Evolutionary conservation across 1,140 invertebrate species (phyloP).

Genomic region (Eriocheir sinensis): DNA sequence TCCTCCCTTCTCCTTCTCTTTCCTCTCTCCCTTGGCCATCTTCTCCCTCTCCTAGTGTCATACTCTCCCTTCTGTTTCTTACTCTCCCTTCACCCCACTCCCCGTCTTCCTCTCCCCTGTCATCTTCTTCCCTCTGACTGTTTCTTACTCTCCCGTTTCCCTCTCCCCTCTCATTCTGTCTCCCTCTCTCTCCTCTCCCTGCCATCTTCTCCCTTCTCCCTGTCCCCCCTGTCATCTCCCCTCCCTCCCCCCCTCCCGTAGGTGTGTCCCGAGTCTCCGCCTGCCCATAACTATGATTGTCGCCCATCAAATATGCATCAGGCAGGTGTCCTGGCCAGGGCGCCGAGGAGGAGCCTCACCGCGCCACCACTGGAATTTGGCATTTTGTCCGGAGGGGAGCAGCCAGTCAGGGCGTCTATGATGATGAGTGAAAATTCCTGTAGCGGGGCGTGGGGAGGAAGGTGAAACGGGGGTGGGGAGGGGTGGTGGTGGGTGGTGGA

Average conservation of each 20-base stretch:
- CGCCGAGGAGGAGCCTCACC: background rate
- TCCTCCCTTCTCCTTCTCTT: background rate
- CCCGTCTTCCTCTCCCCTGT: background rate
- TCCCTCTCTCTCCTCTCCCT: background rate
- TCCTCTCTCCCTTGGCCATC: background rate
- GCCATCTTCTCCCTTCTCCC: background rate
- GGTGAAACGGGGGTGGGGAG: background rate
- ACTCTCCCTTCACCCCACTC: background rate
- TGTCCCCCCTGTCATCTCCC: background rate
- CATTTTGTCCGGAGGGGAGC: constrained; percentile 52
- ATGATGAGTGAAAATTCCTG: constrained; percentile 63
- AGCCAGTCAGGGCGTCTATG: constrained; percentile 34
- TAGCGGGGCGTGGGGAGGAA: background rate
- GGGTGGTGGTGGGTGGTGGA: background rate
- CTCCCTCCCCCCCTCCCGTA: background rate
- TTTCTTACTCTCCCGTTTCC: background rate
- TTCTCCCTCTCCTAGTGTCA: too few species aligned
- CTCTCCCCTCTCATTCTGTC: background rate
- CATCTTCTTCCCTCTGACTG: too few species aligned
- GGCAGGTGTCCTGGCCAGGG: constrained; percentile 50
- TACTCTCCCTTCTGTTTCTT: background rate
- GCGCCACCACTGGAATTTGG: constrained; percentile 59
- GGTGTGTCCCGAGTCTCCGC: background rate
- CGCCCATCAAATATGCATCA: constrained; percentile 72
- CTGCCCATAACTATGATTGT: constrained; percentile 71